Evolutionary conservation across 1,140 invertebrate genomes (phyloP).

Genomic region (Metopolophium dirhodum): DNA sequence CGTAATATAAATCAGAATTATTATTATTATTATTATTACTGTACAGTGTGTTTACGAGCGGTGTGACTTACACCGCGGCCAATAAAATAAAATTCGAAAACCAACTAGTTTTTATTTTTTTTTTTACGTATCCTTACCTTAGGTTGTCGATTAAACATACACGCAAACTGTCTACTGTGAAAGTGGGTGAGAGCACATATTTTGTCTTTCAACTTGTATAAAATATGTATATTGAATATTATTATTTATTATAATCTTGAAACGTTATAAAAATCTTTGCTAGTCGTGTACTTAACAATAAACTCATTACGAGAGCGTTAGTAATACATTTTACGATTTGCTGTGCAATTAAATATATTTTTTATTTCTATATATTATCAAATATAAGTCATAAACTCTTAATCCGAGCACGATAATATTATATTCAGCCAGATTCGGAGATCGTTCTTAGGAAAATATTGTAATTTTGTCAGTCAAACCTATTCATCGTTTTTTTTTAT

Average conservation of each 20-base stretch:
- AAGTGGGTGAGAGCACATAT: not conserved
- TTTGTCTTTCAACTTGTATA: not conserved
- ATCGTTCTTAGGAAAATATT: too few species aligned
- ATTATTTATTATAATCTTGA: not conserved
- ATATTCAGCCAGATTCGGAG: too few species aligned
- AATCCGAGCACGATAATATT: not conserved
- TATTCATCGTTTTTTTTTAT: too few species aligned
- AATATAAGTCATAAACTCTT: not conserved
- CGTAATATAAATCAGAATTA: constrained; percentile 3
- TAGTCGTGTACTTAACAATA: not conserved
- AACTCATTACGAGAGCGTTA: not conserved
- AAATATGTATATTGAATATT: not conserved
- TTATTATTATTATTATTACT: not conserved
- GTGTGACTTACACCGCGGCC: too few species aligned
- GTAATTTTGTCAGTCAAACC: too few species aligned
- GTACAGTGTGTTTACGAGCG: not conserved
- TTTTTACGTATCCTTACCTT: not conserved
- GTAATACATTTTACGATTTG: not conserved
- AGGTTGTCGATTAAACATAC: not conserved
- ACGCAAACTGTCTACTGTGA: not conserved
- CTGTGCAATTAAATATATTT: not conserved
- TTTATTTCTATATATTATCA: too few species aligned
- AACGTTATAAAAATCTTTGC: not conserved
- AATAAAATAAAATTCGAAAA: not conserved
- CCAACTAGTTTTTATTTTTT: not conserved